Evolutionary conservation across 2,797 vertebrate species (phyloP).

Genomic region (Monodelphis domestica): DNA sequence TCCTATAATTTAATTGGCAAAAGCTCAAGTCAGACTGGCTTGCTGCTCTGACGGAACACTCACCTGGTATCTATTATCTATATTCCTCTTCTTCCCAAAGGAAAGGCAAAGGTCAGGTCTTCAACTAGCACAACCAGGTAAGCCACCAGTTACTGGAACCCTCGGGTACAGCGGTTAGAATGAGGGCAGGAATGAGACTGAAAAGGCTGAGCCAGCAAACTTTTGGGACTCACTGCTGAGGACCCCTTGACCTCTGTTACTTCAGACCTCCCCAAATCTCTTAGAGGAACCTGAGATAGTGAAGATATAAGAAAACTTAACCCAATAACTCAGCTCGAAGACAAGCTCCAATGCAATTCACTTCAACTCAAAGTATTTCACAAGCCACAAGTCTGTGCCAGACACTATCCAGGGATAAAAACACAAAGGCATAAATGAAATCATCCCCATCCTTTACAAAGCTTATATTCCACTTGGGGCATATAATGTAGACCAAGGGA

Average conservation of each 20-base stretch:
- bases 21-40: background rate
- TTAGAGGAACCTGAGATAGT: background rate
- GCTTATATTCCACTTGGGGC: background rate
- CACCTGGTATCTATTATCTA: background rate
- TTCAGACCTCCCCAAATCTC: background rate
- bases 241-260: background rate
- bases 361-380: background rate
- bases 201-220: background rate
- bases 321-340: background rate
- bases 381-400: background rate
- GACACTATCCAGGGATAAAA: background rate
- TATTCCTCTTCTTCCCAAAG: background rate
- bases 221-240: background rate
- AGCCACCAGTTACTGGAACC: background rate
- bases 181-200: background rate
- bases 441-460: background rate
- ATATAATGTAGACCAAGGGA: background rate
- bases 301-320: background rate
- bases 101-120: background rate
- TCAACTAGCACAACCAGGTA: background rate
- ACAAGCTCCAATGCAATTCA: background rate
- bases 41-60: background rate
- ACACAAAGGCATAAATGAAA: background rate
- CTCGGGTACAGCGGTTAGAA: background rate
- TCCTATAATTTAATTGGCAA: background rate